phyloP scores from a whole-genome alignment of 2,888 invertebrate genomes.

The Tenthredo mesomela region DNA sequence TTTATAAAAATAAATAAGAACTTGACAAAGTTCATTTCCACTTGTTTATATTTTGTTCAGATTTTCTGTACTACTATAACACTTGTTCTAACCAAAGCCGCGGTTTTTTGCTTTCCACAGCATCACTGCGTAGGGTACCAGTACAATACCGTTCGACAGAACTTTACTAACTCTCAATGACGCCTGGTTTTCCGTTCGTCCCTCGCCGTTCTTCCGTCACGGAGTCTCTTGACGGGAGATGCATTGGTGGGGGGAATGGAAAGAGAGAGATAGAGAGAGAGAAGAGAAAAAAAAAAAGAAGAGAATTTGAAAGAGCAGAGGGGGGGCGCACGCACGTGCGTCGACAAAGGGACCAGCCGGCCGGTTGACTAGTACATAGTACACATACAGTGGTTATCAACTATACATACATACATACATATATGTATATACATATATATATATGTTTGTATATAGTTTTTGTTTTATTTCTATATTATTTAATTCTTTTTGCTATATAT shows the following conservation, averaged over 20 bases:
- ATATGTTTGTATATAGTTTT: not conserved
- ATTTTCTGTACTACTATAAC: not conserved
- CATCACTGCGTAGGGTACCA: slow-evolving; percentile 11
- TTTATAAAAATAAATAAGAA: too few species aligned
- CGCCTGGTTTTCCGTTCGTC: slow-evolving; percentile 25
- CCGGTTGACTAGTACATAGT: slow-evolving; percentile 44
- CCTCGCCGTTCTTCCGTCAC: slow-evolving; percentile 1
- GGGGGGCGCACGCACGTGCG: slow-evolving; percentile 57
- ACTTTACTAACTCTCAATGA: slow-evolving; percentile 36
- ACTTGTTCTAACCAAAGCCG: not conserved
- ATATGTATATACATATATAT: not conserved
- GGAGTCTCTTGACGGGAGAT: slow-evolving; percentile 17
- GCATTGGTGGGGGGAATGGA: slow-evolving; percentile 11
- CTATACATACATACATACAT: not conserved
- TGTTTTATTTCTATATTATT: not conserved
- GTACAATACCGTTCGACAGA: slow-evolving; percentile 31
- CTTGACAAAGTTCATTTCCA: too few species aligned
- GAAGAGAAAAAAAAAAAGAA: not conserved
- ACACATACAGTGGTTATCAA: slow-evolving; percentile 26
- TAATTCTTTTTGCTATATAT: not conserved
- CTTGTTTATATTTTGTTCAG: not conserved
- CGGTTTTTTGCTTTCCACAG: not conserved
- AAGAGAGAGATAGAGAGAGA: not conserved
- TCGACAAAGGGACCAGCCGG: slow-evolving; percentile 59
- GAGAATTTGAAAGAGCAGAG: not conserved